Conservation (phyloP, 2,888 invertebrate genomes). For the Hermaeophaga mercurialis region DNA sequence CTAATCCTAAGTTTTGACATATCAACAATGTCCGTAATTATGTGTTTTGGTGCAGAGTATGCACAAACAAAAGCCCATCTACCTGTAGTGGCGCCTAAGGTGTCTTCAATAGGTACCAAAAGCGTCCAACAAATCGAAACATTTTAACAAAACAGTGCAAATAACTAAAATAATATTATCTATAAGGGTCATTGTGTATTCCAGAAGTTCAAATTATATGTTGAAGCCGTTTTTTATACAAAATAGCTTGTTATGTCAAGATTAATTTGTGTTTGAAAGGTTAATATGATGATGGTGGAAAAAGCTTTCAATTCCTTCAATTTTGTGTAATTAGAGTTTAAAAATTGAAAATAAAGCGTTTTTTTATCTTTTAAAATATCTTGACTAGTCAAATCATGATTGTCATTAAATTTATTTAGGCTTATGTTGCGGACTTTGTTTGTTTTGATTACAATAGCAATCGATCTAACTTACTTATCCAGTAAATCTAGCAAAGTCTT, state of each 20-base stretch:
- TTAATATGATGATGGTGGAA: too few relatives aligned
- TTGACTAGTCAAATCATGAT: too few relatives aligned
- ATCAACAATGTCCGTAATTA: slow-evolving; percentile 56
- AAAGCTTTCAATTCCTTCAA: too few relatives aligned
- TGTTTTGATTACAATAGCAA: too few relatives aligned
- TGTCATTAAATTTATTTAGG: too few relatives aligned
- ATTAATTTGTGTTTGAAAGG: too few relatives aligned
- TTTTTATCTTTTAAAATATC: too few relatives aligned
- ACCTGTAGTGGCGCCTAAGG: slow-evolving; percentile 48
- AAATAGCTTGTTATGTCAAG: not conserved
- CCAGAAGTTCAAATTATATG: slow-evolving; percentile 26
- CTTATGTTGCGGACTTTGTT: too few relatives aligned
- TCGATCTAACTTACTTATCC: too few relatives aligned
- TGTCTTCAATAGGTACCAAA: slow-evolving; percentile 26
- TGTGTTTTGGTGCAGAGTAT: slow-evolving; percentile 52
- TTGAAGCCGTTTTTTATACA: slow-evolving; percentile 16
- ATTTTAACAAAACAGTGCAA: slow-evolving; percentile 34
- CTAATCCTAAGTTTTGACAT: slow-evolving; percentile 58
- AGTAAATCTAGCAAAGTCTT: too few relatives aligned
- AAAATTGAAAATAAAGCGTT: too few relatives aligned
- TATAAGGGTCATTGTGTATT: slow-evolving; percentile 18
- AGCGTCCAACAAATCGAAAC: slow-evolving; percentile 31
- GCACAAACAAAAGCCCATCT: slow-evolving; percentile 50
- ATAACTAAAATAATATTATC: slow-evolving; percentile 34
- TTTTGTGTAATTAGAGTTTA: too few relatives aligned